Base-by-base conservation (phyloP, 2,888 invertebrate genomes). In the Stegana nigrithorax region DNA sequence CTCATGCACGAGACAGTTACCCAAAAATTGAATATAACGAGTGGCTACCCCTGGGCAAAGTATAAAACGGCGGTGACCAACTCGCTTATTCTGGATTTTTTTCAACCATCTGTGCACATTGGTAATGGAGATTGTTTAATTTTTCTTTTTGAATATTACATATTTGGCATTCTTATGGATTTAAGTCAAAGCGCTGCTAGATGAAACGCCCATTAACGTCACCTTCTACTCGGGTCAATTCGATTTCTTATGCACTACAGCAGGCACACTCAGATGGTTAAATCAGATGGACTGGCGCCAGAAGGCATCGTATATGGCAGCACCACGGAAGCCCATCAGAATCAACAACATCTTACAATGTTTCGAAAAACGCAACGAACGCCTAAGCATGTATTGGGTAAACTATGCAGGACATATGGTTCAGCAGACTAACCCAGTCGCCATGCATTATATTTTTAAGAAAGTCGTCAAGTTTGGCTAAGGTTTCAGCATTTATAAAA, bases 181-280 rank as follows among this genome's bases (percentile, higher is more conserved):
- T 36, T 60, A 84, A 91, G 93, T 94, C 73, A 91, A 92, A 74
- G 84, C 86, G 57, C 84, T 93, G n/a, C 84, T 94, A 27, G 90
- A 92, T 67, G 88, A 89, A 73, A 93, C 93, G 0, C 85, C 89
- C 50, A 84, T 94, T 32, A 88, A 89, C 36, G 88, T 94, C 1
- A 88, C 88, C 44, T 91, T 94, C 26, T 91, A 91, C 78, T 92
- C 90, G 69, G 94, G 93, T 21, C 94, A 94, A 76, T 86, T 95
- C 68, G 95, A 96, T 84, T 87, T 95, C 17, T 93, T 95, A 74
- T 93, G 93, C 66, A 91, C 92, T 75, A 93, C 94, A 12, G 89
- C 92, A 67, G 95, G 94, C 90, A 88, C 86, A 63, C 87, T 91
- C 32, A 85, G 88, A 44, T 96, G 95, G 95, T 90, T 94, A 1